phyloP scores from a whole-genome alignment of 2,888 invertebrate genomes.

The Andrena camellia region DNA sequence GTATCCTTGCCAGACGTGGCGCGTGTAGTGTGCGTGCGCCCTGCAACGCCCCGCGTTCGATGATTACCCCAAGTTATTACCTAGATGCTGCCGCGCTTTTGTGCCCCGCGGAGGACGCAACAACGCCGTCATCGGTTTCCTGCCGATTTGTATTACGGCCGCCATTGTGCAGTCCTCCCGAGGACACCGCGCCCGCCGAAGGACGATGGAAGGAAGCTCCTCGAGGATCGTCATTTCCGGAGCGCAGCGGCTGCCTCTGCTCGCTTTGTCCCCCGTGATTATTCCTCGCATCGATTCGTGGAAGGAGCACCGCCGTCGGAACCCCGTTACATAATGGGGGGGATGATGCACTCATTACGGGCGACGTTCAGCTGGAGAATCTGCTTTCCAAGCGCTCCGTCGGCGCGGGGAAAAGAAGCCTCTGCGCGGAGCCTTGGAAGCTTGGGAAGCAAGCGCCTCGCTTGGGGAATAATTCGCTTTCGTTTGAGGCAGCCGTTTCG shows the following conservation, averaged over 20 bases:
- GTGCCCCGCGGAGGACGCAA: constrained; percentile 63
- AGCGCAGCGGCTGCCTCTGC: constrained; percentile 40
- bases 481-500: not conserved
- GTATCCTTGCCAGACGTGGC: constrained; percentile 40
- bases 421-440: not conserved
- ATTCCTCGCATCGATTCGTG: constrained; percentile 68
- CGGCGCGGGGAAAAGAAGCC: not conserved
- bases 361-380: constrained; percentile 49
- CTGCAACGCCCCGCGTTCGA: constrained; percentile 70
- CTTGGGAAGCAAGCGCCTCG: not conserved
- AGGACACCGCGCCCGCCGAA: constrained; percentile 42
- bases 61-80: constrained; percentile 81
- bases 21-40: not conserved
- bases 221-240: constrained; percentile 71
- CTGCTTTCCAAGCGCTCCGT: constrained; percentile 45
- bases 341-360: constrained; percentile 67
- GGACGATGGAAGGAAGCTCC: constrained; percentile 61
- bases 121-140: constrained; percentile 60
- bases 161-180: constrained; percentile 61
- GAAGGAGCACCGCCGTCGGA: constrained; percentile 51
- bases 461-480: constrained; percentile 27
- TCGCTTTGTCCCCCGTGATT: constrained; percentile 70
- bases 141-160: constrained; percentile 63
- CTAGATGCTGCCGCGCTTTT: constrained; percentile 75
- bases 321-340: constrained; percentile 58